Evolutionary conservation across 1,140 invertebrate genomes (phyloP).

Genomic region (Nilaparvata lugens): DNA sequence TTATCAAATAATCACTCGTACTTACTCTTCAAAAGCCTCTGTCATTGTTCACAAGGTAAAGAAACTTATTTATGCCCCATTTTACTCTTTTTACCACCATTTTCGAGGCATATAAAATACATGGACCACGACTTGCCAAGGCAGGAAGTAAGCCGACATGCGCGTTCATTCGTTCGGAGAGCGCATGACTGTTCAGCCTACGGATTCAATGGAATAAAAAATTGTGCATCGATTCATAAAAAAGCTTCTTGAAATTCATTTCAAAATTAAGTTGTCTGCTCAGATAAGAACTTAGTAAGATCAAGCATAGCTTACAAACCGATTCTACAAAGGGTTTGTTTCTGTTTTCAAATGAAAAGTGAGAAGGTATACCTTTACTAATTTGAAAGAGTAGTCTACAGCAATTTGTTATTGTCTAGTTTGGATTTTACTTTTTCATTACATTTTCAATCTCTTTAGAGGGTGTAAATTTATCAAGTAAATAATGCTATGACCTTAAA

Average conservation of each 20-base stretch:
- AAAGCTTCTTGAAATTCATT: constrained; percentile 1
- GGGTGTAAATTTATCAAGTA: too few relatives aligned
- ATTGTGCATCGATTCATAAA: constrained; percentile 22
- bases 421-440: too few relatives aligned
- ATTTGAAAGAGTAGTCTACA: too few relatives aligned
- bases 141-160: constrained; percentile 25
- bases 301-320: too few relatives aligned
- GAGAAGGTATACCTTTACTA: too few relatives aligned
- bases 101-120: constrained; percentile 41
- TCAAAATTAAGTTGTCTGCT: too few relatives aligned
- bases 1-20: constrained; percentile 21
- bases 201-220: constrained; percentile 21
- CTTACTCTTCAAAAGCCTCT: constrained; percentile 43
- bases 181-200: constrained; percentile 20
- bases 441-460: too few relatives aligned
- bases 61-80: constrained; percentile 38
- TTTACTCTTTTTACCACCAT: constrained; percentile 39
- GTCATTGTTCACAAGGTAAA: constrained; percentile 39
- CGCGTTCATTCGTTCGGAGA: constrained; percentile 10
- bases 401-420: too few relatives aligned
- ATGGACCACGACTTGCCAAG: constrained; percentile 28
- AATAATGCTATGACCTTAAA: too few relatives aligned
- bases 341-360: too few relatives aligned
- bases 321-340: too few relatives aligned
- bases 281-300: too few relatives aligned